These are phyloP conservation scores for Cyclophora punctaria DNA, from an alignment of 2,888 invertebrate genomes.

Conservation along the genomic window DNA sequence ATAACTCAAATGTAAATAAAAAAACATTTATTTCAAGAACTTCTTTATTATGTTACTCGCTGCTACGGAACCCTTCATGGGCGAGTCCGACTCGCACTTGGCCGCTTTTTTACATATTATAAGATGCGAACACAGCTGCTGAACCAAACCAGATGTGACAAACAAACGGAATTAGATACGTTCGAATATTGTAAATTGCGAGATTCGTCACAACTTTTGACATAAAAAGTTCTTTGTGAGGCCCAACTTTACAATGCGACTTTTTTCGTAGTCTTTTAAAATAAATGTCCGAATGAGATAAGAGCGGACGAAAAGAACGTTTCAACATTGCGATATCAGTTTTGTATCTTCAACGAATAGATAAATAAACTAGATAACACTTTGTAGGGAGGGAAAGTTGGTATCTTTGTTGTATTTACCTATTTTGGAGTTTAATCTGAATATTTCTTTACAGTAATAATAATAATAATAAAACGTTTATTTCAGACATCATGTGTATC, in stretches of 20 bases:
- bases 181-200: slow-evolving; percentile 8
- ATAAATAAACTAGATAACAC: neutral
- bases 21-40: no score
- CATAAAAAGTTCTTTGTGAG: neutral
- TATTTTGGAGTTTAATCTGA: no score
- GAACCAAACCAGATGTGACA: slow-evolving; percentile 40
- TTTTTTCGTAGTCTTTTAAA: slow-evolving; percentile 9
- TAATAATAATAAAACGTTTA: no score
- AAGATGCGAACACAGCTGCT: slow-evolving; percentile 34
- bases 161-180: slow-evolving; percentile 13
- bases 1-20: no score
- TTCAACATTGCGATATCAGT: slow-evolving; percentile 7
- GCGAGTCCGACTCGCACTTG: no score
- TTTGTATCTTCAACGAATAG: slow-evolving; percentile 6
- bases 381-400: no score
- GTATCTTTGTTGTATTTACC: no score
- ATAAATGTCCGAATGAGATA: slow-evolving; percentile 10
- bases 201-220: neutral
- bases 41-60: no score
- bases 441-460: no score
- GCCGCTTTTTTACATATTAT: slow-evolving; percentile 27
- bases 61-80: no score
- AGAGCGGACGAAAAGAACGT: slow-evolving; percentile 3
- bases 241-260: slow-evolving; percentile 6
- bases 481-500: no score